Evolutionary conservation across 2,888 invertebrate species (phyloP).

Genomic region (Dasysyrphus tricinctus): DNA sequence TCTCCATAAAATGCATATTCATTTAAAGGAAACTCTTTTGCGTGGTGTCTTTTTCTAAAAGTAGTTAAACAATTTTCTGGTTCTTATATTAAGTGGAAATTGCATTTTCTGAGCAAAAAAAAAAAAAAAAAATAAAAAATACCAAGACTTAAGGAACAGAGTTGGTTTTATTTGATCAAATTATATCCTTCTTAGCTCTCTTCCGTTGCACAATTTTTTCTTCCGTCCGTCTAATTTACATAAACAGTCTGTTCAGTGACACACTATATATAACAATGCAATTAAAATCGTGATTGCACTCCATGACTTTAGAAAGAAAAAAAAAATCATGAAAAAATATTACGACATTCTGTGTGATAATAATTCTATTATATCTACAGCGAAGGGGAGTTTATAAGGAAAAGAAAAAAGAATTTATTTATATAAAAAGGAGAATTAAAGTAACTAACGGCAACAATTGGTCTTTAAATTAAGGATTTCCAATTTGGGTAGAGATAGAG

Average conservation of each 20-base stretch:
- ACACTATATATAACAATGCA: constrained; percentile 3
- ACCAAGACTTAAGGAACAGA: not conserved
- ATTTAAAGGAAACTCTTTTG: not conserved
- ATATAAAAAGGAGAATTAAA: not conserved
- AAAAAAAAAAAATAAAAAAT: not conserved
- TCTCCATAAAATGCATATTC: not conserved
- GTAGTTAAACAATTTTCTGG: not conserved
- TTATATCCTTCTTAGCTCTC: constrained; percentile 6
- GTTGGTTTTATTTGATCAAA: not conserved
- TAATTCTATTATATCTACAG: not conserved
- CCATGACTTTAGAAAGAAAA: not conserved
- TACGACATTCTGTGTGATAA: not conserved
- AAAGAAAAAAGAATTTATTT: not conserved
- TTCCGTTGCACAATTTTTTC: not conserved
- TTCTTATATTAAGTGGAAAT: not conserved
- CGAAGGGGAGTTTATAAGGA: not conserved
- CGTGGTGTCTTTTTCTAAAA: not conserved
- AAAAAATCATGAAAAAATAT: not conserved
- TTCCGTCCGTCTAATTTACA: not conserved
- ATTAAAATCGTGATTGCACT: constrained; percentile 22
- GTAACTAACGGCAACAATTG: not conserved
- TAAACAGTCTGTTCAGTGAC: not conserved
- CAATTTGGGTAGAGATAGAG: not conserved
- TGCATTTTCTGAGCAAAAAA: not conserved
- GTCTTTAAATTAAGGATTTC: not conserved